These are phyloP conservation scores for Choristoneura fumiferana DNA, from an alignment of 1,140 invertebrate genomes.

Conservation along the genomic window DNA sequence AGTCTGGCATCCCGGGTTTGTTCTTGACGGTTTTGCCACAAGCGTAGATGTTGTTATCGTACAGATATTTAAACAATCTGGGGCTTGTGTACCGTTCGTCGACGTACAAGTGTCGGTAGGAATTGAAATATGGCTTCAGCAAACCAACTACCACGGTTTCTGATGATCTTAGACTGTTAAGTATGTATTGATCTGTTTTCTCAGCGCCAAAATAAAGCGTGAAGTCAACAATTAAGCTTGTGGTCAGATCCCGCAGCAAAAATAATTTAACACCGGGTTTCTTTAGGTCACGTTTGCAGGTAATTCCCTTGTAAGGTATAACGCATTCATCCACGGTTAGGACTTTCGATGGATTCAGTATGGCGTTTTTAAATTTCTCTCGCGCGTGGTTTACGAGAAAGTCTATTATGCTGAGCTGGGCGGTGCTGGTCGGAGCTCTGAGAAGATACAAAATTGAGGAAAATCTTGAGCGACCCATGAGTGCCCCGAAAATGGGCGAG, in stretches of 20 bases:
- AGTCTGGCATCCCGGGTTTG: not conserved
- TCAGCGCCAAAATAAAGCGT: slow-evolving; percentile 2
- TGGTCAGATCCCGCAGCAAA: slow-evolving; percentile 1
- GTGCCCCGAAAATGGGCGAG: not conserved
- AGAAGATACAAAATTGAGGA: not conserved
- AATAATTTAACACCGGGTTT: slow-evolving; percentile 1
- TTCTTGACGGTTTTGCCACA: not conserved
- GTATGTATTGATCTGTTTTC: slow-evolving; percentile 6
- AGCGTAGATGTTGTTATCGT: slow-evolving; percentile 1
- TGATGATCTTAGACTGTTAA: not conserved
- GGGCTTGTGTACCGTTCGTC: slow-evolving; percentile 10
- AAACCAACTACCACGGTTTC: not conserved
- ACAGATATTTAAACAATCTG: slow-evolving; percentile 7
- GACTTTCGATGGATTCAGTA: not conserved
- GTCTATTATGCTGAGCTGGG: not conserved
- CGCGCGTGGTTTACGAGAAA: not conserved
- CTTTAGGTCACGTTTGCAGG: not conserved
- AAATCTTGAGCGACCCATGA: slow-evolving; percentile 1
- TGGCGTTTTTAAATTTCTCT: not conserved
- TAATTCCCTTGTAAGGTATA: slow-evolving; percentile 2
- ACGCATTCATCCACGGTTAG: not conserved
- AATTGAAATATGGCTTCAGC: slow-evolving; percentile 1
- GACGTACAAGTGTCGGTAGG: slow-evolving; percentile 6
- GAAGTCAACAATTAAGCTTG: not conserved
- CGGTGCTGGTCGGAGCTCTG: not conserved